Conservation (phyloP, 30 jellyfish, hydroid and myxozoan genomes). For the Hydra vulgaris region DNA sequence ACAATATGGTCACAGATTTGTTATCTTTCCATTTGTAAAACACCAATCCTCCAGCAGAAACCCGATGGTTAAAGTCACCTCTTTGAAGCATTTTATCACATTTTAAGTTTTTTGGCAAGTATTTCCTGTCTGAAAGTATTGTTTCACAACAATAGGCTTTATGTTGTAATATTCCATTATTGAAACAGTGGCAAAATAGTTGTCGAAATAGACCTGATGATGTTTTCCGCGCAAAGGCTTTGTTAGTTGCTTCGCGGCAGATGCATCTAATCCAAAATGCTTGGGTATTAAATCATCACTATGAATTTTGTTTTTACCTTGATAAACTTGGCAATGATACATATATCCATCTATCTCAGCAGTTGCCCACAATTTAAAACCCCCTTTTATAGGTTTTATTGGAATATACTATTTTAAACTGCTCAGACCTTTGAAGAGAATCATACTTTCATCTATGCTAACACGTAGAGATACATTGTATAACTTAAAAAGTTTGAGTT, state of each 20-base stretch:
- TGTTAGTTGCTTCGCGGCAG: slow-evolving; percentile 11
- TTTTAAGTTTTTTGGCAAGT: slow-evolving; percentile 34
- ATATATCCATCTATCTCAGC: slow-evolving; percentile 74
- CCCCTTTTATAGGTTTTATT: slow-evolving; percentile 60
- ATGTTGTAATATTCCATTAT: slow-evolving; percentile 55
- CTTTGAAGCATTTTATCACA: slow-evolving; percentile 38
- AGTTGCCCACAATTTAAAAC: slow-evolving; percentile 55
- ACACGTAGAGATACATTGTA: slow-evolving; percentile 35
- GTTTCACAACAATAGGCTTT: slow-evolving; percentile 48
- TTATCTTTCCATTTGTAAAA: slow-evolving; percentile 43
- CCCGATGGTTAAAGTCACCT: slow-evolving; percentile 34
- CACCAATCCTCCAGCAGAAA: slow-evolving; percentile 30
- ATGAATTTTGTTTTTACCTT: slow-evolving; percentile 35
- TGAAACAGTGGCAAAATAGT: slow-evolving; percentile 6
- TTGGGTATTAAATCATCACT: not conserved
- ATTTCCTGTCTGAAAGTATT: slow-evolving; percentile 32
- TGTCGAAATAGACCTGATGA: too few relatives aligned
- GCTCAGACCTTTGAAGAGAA: slow-evolving; percentile 53
- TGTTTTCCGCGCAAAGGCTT: slow-evolving; percentile 3
- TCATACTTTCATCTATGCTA: slow-evolving; percentile 65
- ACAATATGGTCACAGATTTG: slow-evolving; percentile 31
- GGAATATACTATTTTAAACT: slow-evolving; percentile 59
- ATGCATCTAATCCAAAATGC: slow-evolving; percentile 40
- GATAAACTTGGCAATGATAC: slow-evolving; percentile 49
- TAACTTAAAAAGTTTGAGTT: slow-evolving; percentile 33